These are phyloP conservation scores for Xiphorhynchus erythropygius DNA, from an alignment of 2,797 vertebrate genomes.

Conservation along the genomic window DNA sequence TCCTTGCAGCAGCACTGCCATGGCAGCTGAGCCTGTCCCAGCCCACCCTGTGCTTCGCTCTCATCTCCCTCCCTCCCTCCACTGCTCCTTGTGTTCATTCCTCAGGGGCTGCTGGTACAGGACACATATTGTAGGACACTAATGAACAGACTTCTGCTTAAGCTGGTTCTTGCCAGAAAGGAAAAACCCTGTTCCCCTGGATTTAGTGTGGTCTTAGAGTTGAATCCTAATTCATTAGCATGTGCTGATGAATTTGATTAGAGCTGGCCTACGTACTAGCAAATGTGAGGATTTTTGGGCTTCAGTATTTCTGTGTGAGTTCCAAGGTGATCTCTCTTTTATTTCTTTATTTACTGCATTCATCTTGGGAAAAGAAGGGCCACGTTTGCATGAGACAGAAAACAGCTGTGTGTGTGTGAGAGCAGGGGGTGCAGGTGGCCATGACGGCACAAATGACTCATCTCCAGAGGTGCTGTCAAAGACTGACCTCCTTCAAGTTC, in stretches of 20 bases:
- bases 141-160: background rate
- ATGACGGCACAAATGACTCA: background rate
- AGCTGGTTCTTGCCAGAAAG: background rate
- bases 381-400: fast-evolving
- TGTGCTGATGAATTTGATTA: background rate
- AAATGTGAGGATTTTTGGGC: background rate
- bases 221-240: background rate
- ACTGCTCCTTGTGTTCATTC: fast-evolving
- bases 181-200: background rate
- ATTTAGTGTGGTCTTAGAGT: background rate
- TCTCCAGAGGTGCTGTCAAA: background rate
- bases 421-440: background rate
- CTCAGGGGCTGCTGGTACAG: background rate
- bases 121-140: background rate
- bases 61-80: background rate
- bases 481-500: background rate
- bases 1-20: fast-evolving
- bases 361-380: background rate
- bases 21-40: background rate
- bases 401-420: background rate
- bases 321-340: background rate
- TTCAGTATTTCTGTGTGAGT: background rate
- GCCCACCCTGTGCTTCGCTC: background rate
- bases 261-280: background rate
- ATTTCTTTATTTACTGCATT: background rate